These are phyloP conservation scores for Zele albiditarsus DNA, from an alignment of 2,888 invertebrate genomes.

Conservation along the genomic window DNA sequence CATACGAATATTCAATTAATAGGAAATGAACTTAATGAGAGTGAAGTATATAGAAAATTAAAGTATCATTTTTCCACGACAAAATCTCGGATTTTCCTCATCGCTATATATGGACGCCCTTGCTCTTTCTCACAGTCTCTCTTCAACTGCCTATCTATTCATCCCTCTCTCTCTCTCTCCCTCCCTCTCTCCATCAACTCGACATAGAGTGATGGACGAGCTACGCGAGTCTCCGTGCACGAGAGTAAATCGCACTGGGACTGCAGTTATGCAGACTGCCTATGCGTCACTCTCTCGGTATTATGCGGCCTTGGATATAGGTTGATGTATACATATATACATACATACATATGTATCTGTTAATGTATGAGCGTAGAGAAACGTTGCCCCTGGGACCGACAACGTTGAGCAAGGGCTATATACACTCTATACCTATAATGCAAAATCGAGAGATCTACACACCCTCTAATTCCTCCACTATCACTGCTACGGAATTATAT, in stretches of 20 bases:
- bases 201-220: constrained; percentile 61
- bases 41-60: too few relatives aligned
- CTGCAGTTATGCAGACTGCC: constrained; percentile 65
- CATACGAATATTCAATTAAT: too few relatives aligned
- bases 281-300: constrained; percentile 63
- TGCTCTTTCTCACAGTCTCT: too few relatives aligned
- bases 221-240: constrained; percentile 47
- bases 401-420: constrained; percentile 24
- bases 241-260: constrained; percentile 59
- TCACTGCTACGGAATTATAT: constrained; percentile 33
- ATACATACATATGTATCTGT: constrained; percentile 19
- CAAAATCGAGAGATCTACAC: constrained; percentile 32
- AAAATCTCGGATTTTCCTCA: too few relatives aligned
- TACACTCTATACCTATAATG: constrained; percentile 33
- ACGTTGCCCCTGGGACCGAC: constrained; percentile 56
- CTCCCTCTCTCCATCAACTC: constrained; percentile 37
- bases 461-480: constrained; percentile 7
- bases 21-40: too few relatives aligned
- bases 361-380: constrained; percentile 44
- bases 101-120: too few relatives aligned
- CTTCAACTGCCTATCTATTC: too few relatives aligned
- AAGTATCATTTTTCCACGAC: too few relatives aligned
- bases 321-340: constrained; percentile 5
- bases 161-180: constrained; percentile 37
- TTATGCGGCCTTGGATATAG: constrained; percentile 55